Evolutionary conservation across 2,888 invertebrate genomes (phyloP), one percentile per base, ranked within the genome.

Genomic region (Tiliacea aurago): DNA sequence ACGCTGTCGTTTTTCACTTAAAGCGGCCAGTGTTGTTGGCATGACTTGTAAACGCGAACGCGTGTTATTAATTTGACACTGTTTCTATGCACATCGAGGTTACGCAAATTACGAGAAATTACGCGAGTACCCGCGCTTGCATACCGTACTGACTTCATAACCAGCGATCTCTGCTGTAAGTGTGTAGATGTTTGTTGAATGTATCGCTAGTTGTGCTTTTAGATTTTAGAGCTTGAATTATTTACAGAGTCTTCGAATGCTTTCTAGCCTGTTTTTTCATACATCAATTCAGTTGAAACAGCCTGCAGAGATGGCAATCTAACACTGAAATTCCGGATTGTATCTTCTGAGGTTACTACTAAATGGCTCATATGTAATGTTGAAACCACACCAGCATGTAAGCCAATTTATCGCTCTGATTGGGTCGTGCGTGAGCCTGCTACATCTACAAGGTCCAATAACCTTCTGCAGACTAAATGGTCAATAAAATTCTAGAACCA

Each of bases 31-130:
- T 63, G 65, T 71, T 74, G 73, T 78, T 75, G 76, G 74, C 83
- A 78, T 70, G 83, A 77, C 76, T 76, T 68, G 75, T 72, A 66
- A 85, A 82, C 80, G 81, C 81, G 69, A 81, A 84, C 74, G 62
- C 72, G 79, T 79, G 80, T 85, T 86, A 88, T 90, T 88, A 90
- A 88, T 89, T 88, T 89, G 89, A 88, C 89, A 88, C 89, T 87
- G 83, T 86, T 87, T 87, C 84, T 83, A 80, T 83, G 75, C 77
- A 77, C 68, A 76, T 75, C 65, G 67, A 75, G 82, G 77, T 74
- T 80, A 83, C 65, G 73, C 62, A 81, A 73, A 74, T 81, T 81
- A 81, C 68, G 77, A 70, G 70, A 81, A 81, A 81, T 81, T 81
- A 81, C 65, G 73, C 65, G 67, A 68, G 56, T 45, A 78, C 53